Percentiles rank a stretch among this genome's conserved stretches.
phyloP scores from a whole-genome alignment of 30 jellyfish, hydroid and myxozoan species.

The Chrysaora quinquecirrha region DNA sequence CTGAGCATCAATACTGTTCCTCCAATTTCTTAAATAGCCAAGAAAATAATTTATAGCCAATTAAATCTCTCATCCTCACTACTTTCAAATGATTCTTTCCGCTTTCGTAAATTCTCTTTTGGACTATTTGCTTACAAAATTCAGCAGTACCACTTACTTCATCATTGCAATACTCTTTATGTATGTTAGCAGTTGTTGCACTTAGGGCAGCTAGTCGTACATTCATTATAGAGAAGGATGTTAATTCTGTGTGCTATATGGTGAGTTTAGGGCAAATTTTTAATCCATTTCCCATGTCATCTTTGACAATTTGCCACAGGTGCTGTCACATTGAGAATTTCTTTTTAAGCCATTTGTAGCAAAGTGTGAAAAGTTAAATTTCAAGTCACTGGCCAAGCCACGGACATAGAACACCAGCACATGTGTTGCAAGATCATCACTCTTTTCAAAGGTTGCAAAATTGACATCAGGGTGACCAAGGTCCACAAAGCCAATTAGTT shows the following conservation, averaged over 20 bases:
- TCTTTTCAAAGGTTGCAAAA: slow-evolving; percentile 30
- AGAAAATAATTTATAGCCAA: slow-evolving; percentile 15
- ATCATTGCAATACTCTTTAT: neutral
- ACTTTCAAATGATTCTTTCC: slow-evolving; percentile 13
- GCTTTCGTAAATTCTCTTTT: slow-evolving; percentile 9
- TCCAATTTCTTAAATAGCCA: slow-evolving; percentile 37
- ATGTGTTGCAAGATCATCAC: slow-evolving; percentile 45
- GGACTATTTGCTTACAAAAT: slow-evolving; percentile 6
- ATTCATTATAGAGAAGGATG: slow-evolving; percentile 13
- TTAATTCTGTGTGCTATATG: slow-evolving; percentile 23
- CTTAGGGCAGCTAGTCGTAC: slow-evolving; percentile 24
- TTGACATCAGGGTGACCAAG: slow-evolving; percentile 53
- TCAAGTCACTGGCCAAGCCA: slow-evolving; percentile 47
- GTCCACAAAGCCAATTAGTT: slow-evolving; percentile 42
- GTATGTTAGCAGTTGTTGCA: neutral
- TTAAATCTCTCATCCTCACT: slow-evolving; percentile 7
- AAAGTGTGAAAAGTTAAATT: slow-evolving; percentile 12
- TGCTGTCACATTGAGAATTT: slow-evolving; percentile 50
- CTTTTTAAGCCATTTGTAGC: slow-evolving; percentile 53
- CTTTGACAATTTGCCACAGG: slow-evolving; percentile 35
- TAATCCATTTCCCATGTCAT: slow-evolving; percentile 54
- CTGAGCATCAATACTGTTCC: slow-evolving; percentile 6
- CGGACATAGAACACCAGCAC: slow-evolving; percentile 37
- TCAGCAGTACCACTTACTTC: slow-evolving; percentile 7
- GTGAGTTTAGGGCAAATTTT: slow-evolving; percentile 49